A percentile compares a stretch with the other conserved stretches of the same genome.
Conservation (phyloP, 92 coral and sea anemone genomes). For the Galaxea fascicularis region DNA sequence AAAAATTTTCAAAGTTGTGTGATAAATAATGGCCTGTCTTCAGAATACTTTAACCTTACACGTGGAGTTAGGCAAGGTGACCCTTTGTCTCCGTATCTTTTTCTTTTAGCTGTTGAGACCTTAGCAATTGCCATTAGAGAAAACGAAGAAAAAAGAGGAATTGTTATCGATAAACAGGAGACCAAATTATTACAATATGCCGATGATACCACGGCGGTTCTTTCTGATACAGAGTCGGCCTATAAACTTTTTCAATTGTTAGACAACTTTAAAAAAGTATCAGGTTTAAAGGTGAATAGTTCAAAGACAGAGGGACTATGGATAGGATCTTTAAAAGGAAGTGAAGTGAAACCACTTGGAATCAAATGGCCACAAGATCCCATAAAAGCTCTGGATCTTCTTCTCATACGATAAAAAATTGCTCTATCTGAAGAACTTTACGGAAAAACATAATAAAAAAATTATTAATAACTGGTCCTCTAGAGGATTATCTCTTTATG, state of each 20-base stretch:
- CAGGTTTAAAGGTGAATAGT: slow-evolving; percentile 15
- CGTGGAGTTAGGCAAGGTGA: slow-evolving; percentile 27
- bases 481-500: slow-evolving; percentile 12
- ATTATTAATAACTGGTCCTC: slow-evolving; percentile 23
- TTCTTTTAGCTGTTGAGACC: slow-evolving; percentile 14
- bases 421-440: too few relatives aligned
- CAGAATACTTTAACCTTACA: neutral
- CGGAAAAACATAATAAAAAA: slow-evolving; percentile 11
- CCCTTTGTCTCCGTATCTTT: slow-evolving; percentile 23
- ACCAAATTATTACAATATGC: neutral
- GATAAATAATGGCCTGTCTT: neutral
- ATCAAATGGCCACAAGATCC: too few relatives aligned
- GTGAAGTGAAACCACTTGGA: too few relatives aligned
- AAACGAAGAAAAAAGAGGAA: slow-evolving; percentile 8
- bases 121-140: slow-evolving; percentile 14
- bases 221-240: too few relatives aligned
- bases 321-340: too few relatives aligned
- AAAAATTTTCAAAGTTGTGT: slow-evolving; percentile 10
- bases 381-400: too few relatives aligned
- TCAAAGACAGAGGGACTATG: too few relatives aligned
- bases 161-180: neutral
- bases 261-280: neutral
- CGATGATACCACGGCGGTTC: slow-evolving; percentile 8
- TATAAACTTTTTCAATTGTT: slow-evolving; percentile 23
- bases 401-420: too few relatives aligned